A percentile compares a stretch with the other conserved stretches of the same genome.
These are phyloP conservation scores for Toxotes chatareus DNA, from an alignment of 2,113 vertebrate species.

Conservation along the genomic window DNA sequence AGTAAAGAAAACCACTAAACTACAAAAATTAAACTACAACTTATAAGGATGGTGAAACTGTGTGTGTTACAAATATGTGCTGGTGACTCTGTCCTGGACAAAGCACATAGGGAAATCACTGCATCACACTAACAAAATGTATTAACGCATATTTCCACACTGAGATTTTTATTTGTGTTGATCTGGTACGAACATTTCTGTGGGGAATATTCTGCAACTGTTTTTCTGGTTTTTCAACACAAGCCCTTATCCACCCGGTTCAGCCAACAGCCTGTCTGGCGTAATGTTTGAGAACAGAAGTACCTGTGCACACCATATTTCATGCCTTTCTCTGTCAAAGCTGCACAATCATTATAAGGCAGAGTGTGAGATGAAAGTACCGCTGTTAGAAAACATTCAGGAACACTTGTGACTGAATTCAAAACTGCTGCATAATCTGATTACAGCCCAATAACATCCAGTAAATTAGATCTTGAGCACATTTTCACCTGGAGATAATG, in stretches of 20 bases:
- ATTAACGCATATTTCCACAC: background rate
- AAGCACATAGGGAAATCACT: background rate
- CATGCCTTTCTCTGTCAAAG: conserved; percentile 27
- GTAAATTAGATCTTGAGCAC: conserved; percentile 31
- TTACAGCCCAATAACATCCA: conserved; percentile 17
- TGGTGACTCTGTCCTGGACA: background rate
- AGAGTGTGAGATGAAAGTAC: conserved; percentile 24
- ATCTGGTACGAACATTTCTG: background rate
- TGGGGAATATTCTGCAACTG: background rate
- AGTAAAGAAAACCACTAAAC: background rate
- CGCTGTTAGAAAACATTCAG: conserved; percentile 17
- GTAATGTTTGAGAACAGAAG: conserved; percentile 14
- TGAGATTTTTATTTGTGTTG: background rate
- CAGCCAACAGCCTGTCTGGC: background rate
- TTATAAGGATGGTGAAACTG: background rate
- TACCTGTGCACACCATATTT: background rate
- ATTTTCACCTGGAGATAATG: conserved; percentile 35
- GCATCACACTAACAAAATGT: background rate
- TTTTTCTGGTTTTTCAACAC: background rate
- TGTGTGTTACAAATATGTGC: background rate
- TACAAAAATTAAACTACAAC: background rate
- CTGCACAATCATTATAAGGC: background rate
- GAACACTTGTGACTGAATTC: conserved; percentile 32
- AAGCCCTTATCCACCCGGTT: background rate
- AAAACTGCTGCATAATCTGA: conserved; percentile 44